Evolutionary conservation across 2,797 vertebrate genomes (phyloP), one percentile per base, ranked within the genome.

Genomic region (Tenualosa ilisha): DNA sequence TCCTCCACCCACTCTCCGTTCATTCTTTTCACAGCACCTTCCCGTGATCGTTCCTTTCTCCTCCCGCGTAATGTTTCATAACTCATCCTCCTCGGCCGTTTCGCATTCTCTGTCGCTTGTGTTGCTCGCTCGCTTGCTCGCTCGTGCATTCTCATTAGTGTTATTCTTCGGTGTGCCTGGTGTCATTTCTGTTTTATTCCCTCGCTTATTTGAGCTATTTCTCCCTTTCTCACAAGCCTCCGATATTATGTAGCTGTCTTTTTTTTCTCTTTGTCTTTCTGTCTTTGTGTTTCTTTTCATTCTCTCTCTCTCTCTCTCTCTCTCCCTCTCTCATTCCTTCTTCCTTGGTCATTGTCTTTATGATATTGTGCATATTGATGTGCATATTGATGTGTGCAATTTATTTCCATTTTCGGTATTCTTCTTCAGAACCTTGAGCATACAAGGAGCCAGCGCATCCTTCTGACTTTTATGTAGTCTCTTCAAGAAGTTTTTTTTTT

Each of bases 11-110:
- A 84, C 82, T 88, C 83, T 85, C 40, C 3, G 68, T 86, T 90
- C 83, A 89, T 90, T 84, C 84, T 90, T 89, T 68, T 83, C 82
- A 88, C 87, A 88, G 65, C 86, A 61, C 65, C 63, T 40, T 84
- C 75, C 81, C 84, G 84, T 90, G 89, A 90, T 90, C 89, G 85
- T 50, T 79, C 83, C 81, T 82, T 24, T 84, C 82, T 85, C 59
- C 54, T 22, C 40, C 68, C 56, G 84, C 84, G 87, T 85, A 87
- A 81, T 89, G 87, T 89, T 86, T 85, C 87, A 81, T 84, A 85
- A 86, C 86, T 59, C 89, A 85, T 86, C 83, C 85, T 86, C 83
- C 85, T 86, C 81, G 82, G 89, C 59, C 49, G 20, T 83, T 24
- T 84, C 56, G 12, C 83, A 84, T 46, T 88, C 85, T 92, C 84